Conservation (phyloP, 2,888 invertebrate genomes). For the Thysanoteuthis rhombus region DNA sequence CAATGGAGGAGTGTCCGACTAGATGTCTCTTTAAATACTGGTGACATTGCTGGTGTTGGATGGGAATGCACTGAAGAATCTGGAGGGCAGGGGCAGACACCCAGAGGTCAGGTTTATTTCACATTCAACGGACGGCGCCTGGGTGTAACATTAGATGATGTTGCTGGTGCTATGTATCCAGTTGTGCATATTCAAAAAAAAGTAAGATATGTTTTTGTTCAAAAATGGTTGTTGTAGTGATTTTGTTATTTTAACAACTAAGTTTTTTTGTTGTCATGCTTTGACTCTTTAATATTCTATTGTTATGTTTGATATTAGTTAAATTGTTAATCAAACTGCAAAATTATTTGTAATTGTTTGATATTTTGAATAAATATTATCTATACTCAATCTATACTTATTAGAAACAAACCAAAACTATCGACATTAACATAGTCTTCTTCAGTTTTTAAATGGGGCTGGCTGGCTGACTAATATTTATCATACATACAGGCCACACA, state of each 20-base stretch:
- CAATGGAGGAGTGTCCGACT: conserved; percentile 67
- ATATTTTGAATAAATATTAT: background rate
- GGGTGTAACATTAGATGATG: conserved; percentile 64
- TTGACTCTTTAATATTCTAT: background rate
- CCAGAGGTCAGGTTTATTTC: conserved; percentile 65
- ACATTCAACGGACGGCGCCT: conserved; percentile 65
- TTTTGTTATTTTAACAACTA: background rate
- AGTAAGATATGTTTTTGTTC: conserved; percentile 42
- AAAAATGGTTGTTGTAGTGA: background rate
- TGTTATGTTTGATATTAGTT: background rate
- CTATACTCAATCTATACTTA: background rate
- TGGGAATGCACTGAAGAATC: conserved; percentile 63
- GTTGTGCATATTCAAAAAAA: conserved; percentile 68
- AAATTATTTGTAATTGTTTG: background rate
- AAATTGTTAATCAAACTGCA: background rate
- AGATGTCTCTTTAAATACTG: conserved; percentile 61
- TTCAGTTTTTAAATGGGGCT: too few species aligned
- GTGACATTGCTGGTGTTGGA: conserved; percentile 66
- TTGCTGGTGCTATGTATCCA: conserved; percentile 65
- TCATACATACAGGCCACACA: too few species aligned
- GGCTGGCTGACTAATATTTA: too few species aligned
- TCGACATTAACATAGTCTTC: too few species aligned
- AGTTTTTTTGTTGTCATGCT: background rate
- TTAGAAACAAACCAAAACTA: too few species aligned
- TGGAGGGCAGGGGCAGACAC: conserved; percentile 48